These are phyloP conservation scores for Girardia tigrina DNA, from an alignment of 2,888 invertebrate genomes.

Conservation along the genomic window DNA sequence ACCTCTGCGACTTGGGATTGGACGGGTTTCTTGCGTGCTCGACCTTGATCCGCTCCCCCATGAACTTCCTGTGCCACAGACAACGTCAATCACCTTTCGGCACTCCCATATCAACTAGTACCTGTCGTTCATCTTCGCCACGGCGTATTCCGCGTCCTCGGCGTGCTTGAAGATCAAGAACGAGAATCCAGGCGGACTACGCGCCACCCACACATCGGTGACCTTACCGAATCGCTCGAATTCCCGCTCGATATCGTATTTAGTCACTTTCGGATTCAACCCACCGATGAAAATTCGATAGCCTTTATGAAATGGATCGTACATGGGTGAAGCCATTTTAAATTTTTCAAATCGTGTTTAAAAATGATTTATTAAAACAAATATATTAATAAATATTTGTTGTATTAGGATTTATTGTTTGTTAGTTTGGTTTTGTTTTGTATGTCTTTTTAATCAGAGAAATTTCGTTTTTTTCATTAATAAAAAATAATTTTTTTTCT, in stretches of 20 bases:
- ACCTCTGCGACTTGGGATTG: background rate
- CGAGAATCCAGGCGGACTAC: conserved; percentile 46
- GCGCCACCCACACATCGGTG: conserved; percentile 46
- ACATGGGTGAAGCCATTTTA: conserved; percentile 2
- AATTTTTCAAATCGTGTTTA: background rate
- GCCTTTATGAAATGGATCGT: conserved; percentile 39
- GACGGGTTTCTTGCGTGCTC: background rate
- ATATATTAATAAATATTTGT: no score
- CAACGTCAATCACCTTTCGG: background rate
- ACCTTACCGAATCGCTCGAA: conserved; percentile 43
- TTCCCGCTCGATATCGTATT: conserved; percentile 44
- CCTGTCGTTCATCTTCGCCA: conserved; percentile 44
- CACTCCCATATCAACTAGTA: conserved; percentile 37
- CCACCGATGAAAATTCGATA: conserved; percentile 46
- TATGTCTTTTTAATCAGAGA: no score
- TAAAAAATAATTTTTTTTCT: no score
- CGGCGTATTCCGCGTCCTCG: conserved; percentile 46
- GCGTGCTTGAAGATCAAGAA: conserved; percentile 44
- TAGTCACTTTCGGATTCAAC: conserved; percentile 43
- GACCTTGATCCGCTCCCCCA: background rate
- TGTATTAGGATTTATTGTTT: no score
- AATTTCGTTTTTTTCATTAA: no score
- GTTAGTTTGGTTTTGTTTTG: no score
- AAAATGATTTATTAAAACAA: background rate
- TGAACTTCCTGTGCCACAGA: conserved; percentile 5